A percentile compares a stretch with the other conserved stretches of the same genome.
Evolutionary conservation across 2,888 invertebrate genomes (phyloP).

Genomic region (Nomada hirtipes): DNA sequence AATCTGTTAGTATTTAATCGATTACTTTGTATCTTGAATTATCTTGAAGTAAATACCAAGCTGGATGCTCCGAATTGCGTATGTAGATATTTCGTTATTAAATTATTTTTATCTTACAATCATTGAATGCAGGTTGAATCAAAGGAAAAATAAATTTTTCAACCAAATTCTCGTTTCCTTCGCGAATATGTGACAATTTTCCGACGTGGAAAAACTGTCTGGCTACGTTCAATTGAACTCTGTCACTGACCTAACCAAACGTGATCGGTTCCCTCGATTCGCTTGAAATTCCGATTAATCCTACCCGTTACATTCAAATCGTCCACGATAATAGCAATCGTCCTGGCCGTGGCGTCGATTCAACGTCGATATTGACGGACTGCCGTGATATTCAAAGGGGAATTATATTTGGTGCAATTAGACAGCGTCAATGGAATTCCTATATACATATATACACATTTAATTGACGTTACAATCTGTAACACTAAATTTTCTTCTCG

Average conservation of each 20-base stretch:
- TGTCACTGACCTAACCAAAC: conserved; percentile 33
- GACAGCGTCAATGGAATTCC: conserved; percentile 12
- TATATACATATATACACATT: not conserved
- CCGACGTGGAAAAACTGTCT: not conserved
- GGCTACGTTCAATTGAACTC: conserved; percentile 16
- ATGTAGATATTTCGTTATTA: too few relatives aligned
- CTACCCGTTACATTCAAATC: conserved; percentile 40
- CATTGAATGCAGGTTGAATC: too few relatives aligned
- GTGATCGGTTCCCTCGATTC: conserved; percentile 32
- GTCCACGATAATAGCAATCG: conserved; percentile 46
- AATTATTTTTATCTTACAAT: too few relatives aligned
- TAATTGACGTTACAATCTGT: conserved; percentile 7
- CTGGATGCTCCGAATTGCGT: too few relatives aligned
- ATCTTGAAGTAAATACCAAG: too few relatives aligned
- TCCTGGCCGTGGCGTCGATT: conserved; percentile 1
- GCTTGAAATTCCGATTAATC: conserved; percentile 55
- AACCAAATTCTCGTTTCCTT: not conserved
- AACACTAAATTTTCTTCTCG: not conserved
- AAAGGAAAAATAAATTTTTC: not conserved
- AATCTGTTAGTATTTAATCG: too few relatives aligned
- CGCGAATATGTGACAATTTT: not conserved
- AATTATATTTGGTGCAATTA: conserved; percentile 37
- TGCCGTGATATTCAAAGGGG: conserved; percentile 22
- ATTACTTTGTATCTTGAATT: too few relatives aligned
- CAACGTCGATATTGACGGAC: conserved; percentile 24